Conservation (phyloP, 2,797 vertebrate genomes). For the Karalla daura region DNA sequence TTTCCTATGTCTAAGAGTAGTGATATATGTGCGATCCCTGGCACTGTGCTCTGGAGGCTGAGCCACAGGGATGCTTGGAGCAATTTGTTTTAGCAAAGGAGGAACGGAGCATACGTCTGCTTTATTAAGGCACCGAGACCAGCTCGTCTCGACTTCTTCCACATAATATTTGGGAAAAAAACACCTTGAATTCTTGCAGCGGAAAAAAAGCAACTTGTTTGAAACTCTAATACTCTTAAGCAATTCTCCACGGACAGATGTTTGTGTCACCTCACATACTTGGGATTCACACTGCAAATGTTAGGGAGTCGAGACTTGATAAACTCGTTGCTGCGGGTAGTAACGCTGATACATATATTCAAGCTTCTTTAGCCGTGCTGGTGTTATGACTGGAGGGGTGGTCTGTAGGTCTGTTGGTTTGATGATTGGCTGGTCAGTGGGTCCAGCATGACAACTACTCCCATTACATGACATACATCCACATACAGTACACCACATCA, state of each 20-base stretch:
- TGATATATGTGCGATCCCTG: conserved; percentile 17
- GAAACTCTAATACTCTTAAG: conserved; percentile 3
- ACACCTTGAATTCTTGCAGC: conserved; percentile 7
- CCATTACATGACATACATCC: too few species aligned
- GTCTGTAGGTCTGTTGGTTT: neutral
- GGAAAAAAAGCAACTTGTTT: conserved; percentile 19
- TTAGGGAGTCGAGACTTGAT: neutral
- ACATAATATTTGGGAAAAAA: conserved; percentile 11
- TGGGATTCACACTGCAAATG: conserved; percentile 5
- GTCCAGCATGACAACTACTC: too few species aligned
- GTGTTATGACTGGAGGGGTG: neutral
- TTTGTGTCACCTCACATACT: conserved; percentile 1
- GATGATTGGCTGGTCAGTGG: neutral
- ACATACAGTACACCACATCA: too few species aligned
- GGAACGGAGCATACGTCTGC: conserved; percentile 28
- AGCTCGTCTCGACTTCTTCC: conserved; percentile 38
- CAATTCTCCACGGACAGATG: neutral
- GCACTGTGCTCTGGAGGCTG: conserved; percentile 40
- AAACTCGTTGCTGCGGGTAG: neutral
- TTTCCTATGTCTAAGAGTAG: conserved; percentile 25
- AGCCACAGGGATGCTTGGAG: conserved; percentile 60
- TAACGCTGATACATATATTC: neutral
- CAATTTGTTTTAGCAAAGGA: conserved; percentile 64
- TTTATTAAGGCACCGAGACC: conserved; percentile 39
- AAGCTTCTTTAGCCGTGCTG: neutral